A percentile compares a stretch with the other conserved stretches of the same genome.
These are phyloP conservation scores for Ophiothrix spiculata DNA, from an alignment of 35 echinoderm and acorn worm species.

Conservation along the genomic window DNA sequence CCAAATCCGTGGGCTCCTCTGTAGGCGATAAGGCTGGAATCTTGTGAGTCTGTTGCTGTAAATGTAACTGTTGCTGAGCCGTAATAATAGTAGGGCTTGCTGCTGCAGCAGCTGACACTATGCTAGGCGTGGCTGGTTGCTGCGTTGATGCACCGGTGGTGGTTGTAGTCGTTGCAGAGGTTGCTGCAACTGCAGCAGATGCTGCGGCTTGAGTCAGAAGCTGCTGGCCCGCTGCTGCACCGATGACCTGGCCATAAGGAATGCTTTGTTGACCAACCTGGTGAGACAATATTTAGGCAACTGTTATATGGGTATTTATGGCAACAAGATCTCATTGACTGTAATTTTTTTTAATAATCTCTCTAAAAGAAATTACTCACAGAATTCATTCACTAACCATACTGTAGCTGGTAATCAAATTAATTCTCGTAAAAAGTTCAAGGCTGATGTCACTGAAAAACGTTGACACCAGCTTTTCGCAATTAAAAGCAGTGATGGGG, in stretches of 20 bases:
- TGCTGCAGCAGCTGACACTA: neutral
- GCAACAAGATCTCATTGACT: no score
- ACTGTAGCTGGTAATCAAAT: no score
- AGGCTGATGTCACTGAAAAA: no score
- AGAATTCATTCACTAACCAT: no score
- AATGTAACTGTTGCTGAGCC: slow-evolving; percentile 50
- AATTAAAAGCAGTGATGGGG: no score
- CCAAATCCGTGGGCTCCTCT: slow-evolving; percentile 91
- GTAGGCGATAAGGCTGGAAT: slow-evolving; percentile 51
- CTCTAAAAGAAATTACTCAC: no score
- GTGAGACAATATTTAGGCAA: no score
- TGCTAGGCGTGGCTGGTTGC: neutral
- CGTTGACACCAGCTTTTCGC: no score
- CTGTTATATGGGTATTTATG: no score
- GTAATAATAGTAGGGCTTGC: slow-evolving; percentile 29
- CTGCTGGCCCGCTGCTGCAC: slow-evolving; percentile 32
- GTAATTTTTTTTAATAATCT: no score
- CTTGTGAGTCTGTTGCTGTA: slow-evolving; percentile 71
- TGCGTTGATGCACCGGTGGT: neutral
- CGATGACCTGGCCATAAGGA: slow-evolving; percentile 33
- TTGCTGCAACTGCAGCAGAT: neutral
- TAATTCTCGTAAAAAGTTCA: no score
- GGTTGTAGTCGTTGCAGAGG: neutral
- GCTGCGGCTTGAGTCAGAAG: slow-evolving; percentile 26
- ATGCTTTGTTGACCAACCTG: slow-evolving; percentile 35